These are phyloP conservation scores for Oophaga pumilio DNA, from an alignment of 2,113 vertebrate genomes.

Conservation along the genomic window DNA sequence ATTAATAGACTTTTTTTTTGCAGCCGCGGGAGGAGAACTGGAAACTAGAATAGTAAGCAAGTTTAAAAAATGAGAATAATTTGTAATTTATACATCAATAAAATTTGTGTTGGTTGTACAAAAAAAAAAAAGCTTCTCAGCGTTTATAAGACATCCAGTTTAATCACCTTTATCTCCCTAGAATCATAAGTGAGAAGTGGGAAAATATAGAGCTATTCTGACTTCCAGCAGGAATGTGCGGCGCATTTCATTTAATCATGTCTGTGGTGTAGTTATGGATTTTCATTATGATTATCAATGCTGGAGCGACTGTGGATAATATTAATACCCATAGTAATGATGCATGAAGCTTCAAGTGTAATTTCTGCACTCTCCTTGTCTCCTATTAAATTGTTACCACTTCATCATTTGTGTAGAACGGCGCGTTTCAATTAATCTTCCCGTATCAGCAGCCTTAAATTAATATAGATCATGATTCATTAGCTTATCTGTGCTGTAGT, in stretches of 20 bases:
- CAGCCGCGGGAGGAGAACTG: neutral
- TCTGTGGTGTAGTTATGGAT: constrained; percentile 97
- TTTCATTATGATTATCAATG: constrained; percentile 98
- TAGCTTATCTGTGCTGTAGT: constrained; percentile 97
- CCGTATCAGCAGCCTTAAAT: constrained; percentile 87
- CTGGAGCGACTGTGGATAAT: constrained; percentile 86
- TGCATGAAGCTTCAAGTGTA: constrained; percentile 98
- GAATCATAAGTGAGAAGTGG: constrained; percentile 51
- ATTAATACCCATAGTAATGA: constrained; percentile 99
- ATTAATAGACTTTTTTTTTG: constrained; percentile 17
- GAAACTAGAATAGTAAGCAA: constrained; percentile 42
- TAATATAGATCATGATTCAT: constrained; percentile 98
- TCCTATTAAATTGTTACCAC: constrained; percentile 97
- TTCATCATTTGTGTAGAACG: constrained; percentile 98
- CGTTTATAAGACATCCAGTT: constrained; percentile 56
- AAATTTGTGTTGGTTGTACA: constrained; percentile 49
- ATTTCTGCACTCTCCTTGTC: constrained; percentile 96
- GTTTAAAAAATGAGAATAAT: constrained; percentile 55
- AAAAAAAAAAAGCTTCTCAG: constrained; percentile 50
- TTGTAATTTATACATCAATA: constrained; percentile 56
- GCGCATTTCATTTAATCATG: constrained; percentile 98
- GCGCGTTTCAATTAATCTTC: constrained; percentile 97
- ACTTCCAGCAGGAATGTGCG: constrained; percentile 64
- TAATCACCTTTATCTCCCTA: constrained; percentile 54
- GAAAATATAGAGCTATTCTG: constrained; percentile 53